Percentiles rank a stretch among this genome's conserved stretches.
phyloP scores from a whole-genome alignment of 37 sponge, comb jelly and placozoan genomes.

The Ianthella basta region DNA sequence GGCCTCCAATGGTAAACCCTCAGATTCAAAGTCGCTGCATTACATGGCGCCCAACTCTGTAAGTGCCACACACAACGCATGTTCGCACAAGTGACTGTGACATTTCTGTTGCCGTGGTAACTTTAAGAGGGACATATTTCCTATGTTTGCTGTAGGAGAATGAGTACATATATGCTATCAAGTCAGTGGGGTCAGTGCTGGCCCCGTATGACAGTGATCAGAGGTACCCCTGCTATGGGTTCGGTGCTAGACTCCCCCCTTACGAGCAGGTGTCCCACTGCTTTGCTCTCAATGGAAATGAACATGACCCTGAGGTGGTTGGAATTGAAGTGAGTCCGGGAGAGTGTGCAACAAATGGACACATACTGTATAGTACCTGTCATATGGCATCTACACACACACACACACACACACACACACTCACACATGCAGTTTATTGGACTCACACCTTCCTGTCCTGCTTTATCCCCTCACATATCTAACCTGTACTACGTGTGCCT shows the following conservation, averaged over 20 bases:
- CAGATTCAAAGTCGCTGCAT: conserved; percentile 63
- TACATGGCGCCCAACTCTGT: conserved; percentile 69
- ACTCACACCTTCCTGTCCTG: too few species aligned
- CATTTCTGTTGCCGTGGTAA: neutral
- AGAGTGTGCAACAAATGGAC: neutral
- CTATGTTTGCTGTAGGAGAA: conserved; percentile 60
- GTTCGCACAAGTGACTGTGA: neutral
- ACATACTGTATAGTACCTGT: too few species aligned
- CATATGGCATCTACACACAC: too few species aligned
- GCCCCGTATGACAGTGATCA: conserved; percentile 88
- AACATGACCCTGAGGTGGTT: conserved; percentile 68
- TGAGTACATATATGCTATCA: conserved; percentile 80
- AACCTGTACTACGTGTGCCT: too few species aligned
- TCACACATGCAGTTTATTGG: too few species aligned
- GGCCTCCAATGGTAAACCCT: conserved; percentile 87
- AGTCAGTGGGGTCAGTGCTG: conserved; percentile 83
- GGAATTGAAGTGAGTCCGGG: conserved; percentile 67
- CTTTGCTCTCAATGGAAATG: conserved; percentile 81
- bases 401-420: too few species aligned
- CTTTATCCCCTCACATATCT: too few species aligned
- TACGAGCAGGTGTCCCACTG: conserved; percentile 78
- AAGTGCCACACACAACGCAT: conserved; percentile 36
- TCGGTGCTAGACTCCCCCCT: conserved; percentile 82
- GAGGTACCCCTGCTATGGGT: conserved; percentile 85
- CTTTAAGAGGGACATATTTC: neutral